Percentiles rank a stretch among this genome's conserved stretches.
Conservation (phyloP, 2,113 vertebrate genomes). For the Ctenomys sociabilis region DNA sequence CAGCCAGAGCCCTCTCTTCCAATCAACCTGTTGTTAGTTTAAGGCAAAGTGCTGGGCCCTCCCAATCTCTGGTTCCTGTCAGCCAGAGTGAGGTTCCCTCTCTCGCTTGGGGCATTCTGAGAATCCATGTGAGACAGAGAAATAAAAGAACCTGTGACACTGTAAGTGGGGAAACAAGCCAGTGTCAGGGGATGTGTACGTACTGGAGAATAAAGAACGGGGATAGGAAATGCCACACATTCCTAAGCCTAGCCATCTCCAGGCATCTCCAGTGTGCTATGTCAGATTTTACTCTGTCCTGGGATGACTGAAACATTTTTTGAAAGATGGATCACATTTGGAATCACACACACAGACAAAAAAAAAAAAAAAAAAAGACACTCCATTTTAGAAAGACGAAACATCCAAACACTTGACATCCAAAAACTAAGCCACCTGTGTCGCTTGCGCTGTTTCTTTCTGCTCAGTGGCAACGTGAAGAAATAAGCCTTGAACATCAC, state of each 20-base stretch:
- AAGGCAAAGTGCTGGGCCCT: background rate
- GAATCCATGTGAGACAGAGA: background rate
- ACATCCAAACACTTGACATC: background rate
- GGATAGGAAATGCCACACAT: background rate
- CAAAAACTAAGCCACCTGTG: background rate
- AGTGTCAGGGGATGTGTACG: background rate
- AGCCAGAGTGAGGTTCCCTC: background rate
- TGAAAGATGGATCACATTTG: background rate
- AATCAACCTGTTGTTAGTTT: background rate
- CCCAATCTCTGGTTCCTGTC: background rate
- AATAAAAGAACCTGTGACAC: background rate
- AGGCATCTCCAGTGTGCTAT: background rate
- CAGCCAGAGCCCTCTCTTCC: background rate
- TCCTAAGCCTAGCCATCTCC: background rate
- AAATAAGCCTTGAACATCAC: background rate
- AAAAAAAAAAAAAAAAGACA: background rate
- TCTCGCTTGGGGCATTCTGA: background rate
- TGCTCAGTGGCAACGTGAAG: background rate
- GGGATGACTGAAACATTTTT: background rate
- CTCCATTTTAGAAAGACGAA: constrained; percentile 35
- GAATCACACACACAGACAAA: no score
- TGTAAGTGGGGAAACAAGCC: background rate
- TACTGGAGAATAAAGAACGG: background rate
- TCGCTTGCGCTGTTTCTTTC: background rate
- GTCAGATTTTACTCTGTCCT: background rate